Base-by-base conservation (phyloP, 1,140 invertebrate genomes). In the Hyposmocoma kahamanoa region DNA sequence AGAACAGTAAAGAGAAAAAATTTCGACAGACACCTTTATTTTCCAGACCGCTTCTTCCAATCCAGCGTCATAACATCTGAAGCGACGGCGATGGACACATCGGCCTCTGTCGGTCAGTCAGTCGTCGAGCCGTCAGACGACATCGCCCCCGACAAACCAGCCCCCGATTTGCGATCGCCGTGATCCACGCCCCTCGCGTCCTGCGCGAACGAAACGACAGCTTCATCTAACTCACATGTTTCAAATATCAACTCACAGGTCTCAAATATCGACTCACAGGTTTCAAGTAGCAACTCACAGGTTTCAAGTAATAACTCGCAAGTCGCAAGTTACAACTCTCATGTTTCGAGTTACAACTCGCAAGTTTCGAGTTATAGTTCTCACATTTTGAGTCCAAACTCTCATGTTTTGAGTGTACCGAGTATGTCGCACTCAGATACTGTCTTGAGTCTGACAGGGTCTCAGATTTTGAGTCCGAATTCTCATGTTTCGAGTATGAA, bases 21-120 rank as follows among this genome's bases (percentile, higher is more conserved):
- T n/a, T n/a, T n/a, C n/a, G n/a, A n/a, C n/a, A n/a, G n/a, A n/a
- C 24, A 11, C 5, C 24, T 34, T 59, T 62, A 43, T 51, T 57
- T 52, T 60, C 66, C 59, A 87, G 85, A 87, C 58, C 82, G 85
- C 10, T 87, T 87, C 69, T 87, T 87, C 67, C 85, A 86, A 72
- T 86, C 85, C 3, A 86, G 76, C 58, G 85, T 86, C 59, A 87
- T 87, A 47, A 85, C 81, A 6, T 80, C 84, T 11, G 85, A 87
- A 46, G 67, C 72, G 32, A 68, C 74, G 0, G 72, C 81, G 10
- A 81, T 87, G 81, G 85, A 87, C 53, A 82, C 80, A 28, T 54
- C 68, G n/a, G 66, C 65, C 30, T 67, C 65, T 5, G 74, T 69
- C 34, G 61, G 52, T 18, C 62, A 61, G 51, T 61, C 59, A 32